phyloP scores from a whole-genome alignment of 1,140 invertebrate species.

The Drosophila erecta region DNA sequence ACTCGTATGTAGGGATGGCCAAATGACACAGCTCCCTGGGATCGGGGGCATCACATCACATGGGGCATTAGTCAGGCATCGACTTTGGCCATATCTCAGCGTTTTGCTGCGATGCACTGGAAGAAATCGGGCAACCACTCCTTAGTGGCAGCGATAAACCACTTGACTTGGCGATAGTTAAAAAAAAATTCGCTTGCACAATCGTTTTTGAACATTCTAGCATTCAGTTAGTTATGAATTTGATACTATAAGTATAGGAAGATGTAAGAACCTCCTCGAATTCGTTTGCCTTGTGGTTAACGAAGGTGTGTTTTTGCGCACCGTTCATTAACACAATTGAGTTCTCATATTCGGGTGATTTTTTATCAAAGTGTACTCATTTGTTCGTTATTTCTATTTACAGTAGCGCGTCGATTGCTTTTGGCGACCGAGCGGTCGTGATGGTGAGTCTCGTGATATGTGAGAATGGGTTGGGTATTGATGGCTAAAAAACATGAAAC shows the following conservation, averaged over 20 bases:
- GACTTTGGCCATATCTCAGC: not conserved
- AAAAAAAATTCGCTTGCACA: too few relatives aligned
- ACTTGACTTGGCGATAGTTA: too few relatives aligned
- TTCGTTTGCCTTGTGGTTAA: too few relatives aligned
- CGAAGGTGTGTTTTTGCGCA: too few relatives aligned
- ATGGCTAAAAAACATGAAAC: conserved; percentile 4
- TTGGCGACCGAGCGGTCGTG: conserved; percentile 22
- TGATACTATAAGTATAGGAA: too few relatives aligned
- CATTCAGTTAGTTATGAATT: too few relatives aligned
- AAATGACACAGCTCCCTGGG: conserved; percentile 1
- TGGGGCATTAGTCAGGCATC: conserved; percentile 25
- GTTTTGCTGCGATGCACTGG: not conserved
- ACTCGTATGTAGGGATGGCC: not conserved
- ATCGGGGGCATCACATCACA: conserved; percentile 3
- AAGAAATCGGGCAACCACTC: not conserved
- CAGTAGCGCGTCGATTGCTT: conserved; percentile 42
- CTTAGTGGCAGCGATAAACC: too few relatives aligned
- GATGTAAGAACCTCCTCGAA: too few relatives aligned
- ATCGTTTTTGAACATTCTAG: too few relatives aligned
- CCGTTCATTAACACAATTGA: too few relatives aligned
- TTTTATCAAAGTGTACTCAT: not conserved
- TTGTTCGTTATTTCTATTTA: conserved; percentile 35
- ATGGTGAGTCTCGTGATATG: conserved; percentile 48
- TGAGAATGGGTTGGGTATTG: conserved; percentile 20
- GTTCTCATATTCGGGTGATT: not conserved